These are phyloP conservation scores for Agapostemon virescens DNA, from an alignment of 2,888 invertebrate genomes.

Conservation along the genomic window DNA sequence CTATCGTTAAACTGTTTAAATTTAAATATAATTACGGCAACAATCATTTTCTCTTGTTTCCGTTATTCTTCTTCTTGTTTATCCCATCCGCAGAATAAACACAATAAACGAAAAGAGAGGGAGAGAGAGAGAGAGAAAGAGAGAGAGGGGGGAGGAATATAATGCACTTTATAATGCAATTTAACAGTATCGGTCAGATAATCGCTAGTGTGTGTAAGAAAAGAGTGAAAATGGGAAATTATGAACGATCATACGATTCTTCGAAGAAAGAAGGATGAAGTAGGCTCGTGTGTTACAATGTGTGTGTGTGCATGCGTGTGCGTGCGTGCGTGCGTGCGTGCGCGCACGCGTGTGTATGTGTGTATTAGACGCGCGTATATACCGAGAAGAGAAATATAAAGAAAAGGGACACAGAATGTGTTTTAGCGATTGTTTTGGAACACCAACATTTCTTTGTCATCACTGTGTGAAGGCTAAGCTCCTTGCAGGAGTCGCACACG, in stretches of 20 bases:
- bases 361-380: neutral
- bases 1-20: conserved; percentile 58
- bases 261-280: conserved; percentile 50
- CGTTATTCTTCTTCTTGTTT: conserved; percentile 51
- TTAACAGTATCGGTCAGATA: conserved; percentile 21
- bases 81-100: conserved; percentile 61
- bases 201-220: conserved; percentile 28
- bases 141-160: conserved; percentile 30
- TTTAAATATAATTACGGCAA: conserved; percentile 64
- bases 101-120: conserved; percentile 54
- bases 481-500: conserved; percentile 29
- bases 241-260: conserved; percentile 53
- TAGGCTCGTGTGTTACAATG: conserved; percentile 16
- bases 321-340: neutral
- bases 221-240: conserved; percentile 57
- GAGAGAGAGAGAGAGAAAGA: too few species aligned
- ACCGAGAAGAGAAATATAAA: conserved; percentile 37
- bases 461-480: conserved; percentile 31
- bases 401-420: conserved; percentile 29
- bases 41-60: conserved; percentile 39
- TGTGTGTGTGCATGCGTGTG: neutral
- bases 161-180: conserved; percentile 50
- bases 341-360: neutral
- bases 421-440: conserved; percentile 33
- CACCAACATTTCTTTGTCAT: conserved; percentile 32